phyloP scores from a whole-genome alignment of 2,888 invertebrate genomes.

The Panzeria rudis region DNA sequence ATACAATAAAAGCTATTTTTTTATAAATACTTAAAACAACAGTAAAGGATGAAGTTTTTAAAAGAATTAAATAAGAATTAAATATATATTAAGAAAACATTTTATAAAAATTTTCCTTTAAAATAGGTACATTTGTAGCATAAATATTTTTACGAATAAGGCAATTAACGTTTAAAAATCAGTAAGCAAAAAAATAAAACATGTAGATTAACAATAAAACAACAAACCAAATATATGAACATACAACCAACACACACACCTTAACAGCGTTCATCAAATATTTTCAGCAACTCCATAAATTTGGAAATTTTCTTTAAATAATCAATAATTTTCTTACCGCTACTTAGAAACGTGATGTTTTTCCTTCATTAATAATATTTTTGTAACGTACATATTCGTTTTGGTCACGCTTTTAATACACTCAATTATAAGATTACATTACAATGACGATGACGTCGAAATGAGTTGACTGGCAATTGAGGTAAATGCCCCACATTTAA shows the following conservation, averaged over 20 bases:
- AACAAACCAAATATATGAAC: background rate
- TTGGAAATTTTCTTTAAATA: constrained; percentile 5
- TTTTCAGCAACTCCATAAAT: background rate
- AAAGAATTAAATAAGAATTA: too few relatives aligned
- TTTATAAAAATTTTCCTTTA: too few relatives aligned
- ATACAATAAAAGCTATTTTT: too few relatives aligned
- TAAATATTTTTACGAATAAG: too few relatives aligned
- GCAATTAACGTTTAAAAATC: too few relatives aligned
- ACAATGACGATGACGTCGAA: constrained; percentile 14
- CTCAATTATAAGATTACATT: constrained; percentile 67
- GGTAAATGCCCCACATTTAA: constrained; percentile 57
- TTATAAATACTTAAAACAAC: too few relatives aligned
- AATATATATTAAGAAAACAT: too few relatives aligned
- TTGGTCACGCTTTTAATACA: constrained; percentile 68
- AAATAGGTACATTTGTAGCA: too few relatives aligned
- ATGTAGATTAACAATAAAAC: too few relatives aligned
- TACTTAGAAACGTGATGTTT: background rate
- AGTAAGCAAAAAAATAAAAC: too few relatives aligned
- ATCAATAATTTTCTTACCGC: constrained; percentile 20
- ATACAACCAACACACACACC: background rate
- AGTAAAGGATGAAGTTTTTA: too few relatives aligned
- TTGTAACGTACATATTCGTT: constrained; percentile 44
- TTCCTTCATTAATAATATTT: constrained; percentile 39
- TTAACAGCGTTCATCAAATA: background rate
- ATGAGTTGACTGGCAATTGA: constrained; percentile 41